These are phyloP conservation scores for Drosophila longiperda DNA, from an alignment of 2,888 invertebrate genomes.

Conservation along the genomic window DNA sequence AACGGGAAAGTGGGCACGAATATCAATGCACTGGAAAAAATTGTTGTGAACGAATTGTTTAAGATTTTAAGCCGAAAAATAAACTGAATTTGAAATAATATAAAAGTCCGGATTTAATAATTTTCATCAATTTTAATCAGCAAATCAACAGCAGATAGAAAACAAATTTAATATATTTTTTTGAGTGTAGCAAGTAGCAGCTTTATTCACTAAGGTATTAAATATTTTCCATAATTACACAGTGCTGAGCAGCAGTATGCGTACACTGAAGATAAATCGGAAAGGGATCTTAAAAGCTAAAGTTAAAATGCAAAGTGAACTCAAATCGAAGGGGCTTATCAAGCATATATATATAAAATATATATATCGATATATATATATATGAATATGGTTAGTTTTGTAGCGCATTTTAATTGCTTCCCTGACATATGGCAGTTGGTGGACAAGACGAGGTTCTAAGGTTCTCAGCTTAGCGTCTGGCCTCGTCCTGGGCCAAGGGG, in stretches of 20 bases:
- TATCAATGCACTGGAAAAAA: not conserved
- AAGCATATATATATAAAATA: not conserved
- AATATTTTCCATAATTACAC: slow-evolving; percentile 71
- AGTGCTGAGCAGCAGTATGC: slow-evolving; percentile 30
- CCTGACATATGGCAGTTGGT: slow-evolving; percentile 60
- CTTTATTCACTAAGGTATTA: slow-evolving; percentile 67
- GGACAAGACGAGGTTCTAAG: too few species aligned
- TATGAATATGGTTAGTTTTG: not conserved
- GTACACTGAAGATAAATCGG: slow-evolving; percentile 16
- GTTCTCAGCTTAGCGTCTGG: slow-evolving; percentile 50
- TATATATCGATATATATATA: not conserved
- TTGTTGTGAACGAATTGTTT: not conserved
- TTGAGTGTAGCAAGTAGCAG: slow-evolving; percentile 28
- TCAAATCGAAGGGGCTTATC: slow-evolving; percentile 2
- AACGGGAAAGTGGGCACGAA: slow-evolving; percentile 1
- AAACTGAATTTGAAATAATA: not conserved
- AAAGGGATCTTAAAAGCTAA: slow-evolving; percentile 33
- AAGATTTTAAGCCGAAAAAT: not conserved
- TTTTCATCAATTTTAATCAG: not conserved
- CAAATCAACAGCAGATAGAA: not conserved
- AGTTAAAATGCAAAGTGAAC: slow-evolving; percentile 51
- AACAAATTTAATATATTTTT: not conserved
- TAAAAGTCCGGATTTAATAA: not conserved
- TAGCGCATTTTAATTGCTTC: slow-evolving; percentile 30
- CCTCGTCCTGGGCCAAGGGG: slow-evolving; percentile 84